A percentile compares a stretch with the other conserved stretches of the same genome.
These are phyloP conservation scores for Drosophila suzukii DNA, from an alignment of 1,140 invertebrate species.

Conservation along the genomic window DNA sequence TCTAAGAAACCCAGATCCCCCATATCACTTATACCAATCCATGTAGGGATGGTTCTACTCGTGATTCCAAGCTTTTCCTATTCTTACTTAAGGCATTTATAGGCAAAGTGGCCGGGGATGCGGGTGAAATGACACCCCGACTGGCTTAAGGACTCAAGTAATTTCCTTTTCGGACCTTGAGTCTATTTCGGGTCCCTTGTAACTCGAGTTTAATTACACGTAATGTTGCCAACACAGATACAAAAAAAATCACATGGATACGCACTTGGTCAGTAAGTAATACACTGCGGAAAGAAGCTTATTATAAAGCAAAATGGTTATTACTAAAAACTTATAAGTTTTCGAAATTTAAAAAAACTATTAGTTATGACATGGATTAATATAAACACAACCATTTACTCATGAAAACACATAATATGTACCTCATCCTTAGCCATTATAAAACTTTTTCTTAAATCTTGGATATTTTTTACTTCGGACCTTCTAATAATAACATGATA, in stretches of 20 bases:
- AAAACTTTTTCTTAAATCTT: no score
- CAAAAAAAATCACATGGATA: conserved; percentile 20
- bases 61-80: not conserved
- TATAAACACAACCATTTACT: no score
- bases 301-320: not conserved
- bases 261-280: conserved; percentile 22
- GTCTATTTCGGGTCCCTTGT: conserved; percentile 41
- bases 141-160: conserved; percentile 30
- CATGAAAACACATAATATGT: no score
- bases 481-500: no score
- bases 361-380: no score
- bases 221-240: conserved; percentile 26
- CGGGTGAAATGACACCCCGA: conserved; percentile 14
- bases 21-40: conserved; percentile 2
- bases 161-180: conserved; percentile 40
- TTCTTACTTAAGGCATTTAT: conserved; percentile 34
- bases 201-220: conserved; percentile 50
- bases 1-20: not conserved
- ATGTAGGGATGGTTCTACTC: conserved; percentile 1
- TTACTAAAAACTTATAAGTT: not conserved
- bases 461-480: not conserved
- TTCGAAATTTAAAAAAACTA: not conserved
- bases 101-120: not conserved
- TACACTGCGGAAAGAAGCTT: not conserved
- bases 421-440: no score